Percentiles rank a stretch among this genome's conserved stretches.
These are phyloP conservation scores for Syritta pipiens DNA, from an alignment of 2,888 invertebrate genomes.

Conservation along the genomic window DNA sequence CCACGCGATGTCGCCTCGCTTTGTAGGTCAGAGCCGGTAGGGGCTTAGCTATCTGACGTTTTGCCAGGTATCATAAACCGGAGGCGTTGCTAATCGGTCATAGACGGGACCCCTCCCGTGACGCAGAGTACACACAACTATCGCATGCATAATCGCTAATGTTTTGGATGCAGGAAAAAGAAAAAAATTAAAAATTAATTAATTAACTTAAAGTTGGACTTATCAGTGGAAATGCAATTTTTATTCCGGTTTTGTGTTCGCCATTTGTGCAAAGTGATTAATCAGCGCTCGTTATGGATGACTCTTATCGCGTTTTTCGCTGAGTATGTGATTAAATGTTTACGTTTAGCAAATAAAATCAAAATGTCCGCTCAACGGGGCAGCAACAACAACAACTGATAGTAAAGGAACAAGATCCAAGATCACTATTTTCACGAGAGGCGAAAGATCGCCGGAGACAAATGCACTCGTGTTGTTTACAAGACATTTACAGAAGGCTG, in stretches of 20 bases:
- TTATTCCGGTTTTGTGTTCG: conserved; percentile 3
- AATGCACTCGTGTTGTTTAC: conserved; percentile 52
- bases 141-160: conserved; percentile 2
- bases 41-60: not conserved
- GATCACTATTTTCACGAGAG: conserved; percentile 13
- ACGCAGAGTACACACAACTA: not conserved
- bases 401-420: conserved; percentile 5
- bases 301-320: conserved; percentile 34
- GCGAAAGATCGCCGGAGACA: conserved; percentile 5
- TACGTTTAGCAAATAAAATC: conserved; percentile 45
- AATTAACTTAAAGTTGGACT: conserved; percentile 19
- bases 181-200: conserved; percentile 31
- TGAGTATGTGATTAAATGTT: conserved; percentile 50
- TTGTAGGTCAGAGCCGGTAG: conserved; percentile 30
- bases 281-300: conserved; percentile 40
- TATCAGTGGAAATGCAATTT: conserved; percentile 25
- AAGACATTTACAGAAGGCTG: conserved; percentile 48
- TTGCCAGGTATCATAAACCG: not conserved
- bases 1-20: not conserved
- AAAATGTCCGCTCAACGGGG: conserved; percentile 44
- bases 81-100: conserved; percentile 36
- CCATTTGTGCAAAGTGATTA: conserved; percentile 41
- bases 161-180: conserved; percentile 10
- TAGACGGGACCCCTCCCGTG: not conserved
- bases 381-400: conserved; percentile 20